Evolutionary conservation across 2,797 vertebrate genomes (phyloP), one percentile per base, ranked within the genome.

Genomic region (Peromyscus aztecus): DNA sequence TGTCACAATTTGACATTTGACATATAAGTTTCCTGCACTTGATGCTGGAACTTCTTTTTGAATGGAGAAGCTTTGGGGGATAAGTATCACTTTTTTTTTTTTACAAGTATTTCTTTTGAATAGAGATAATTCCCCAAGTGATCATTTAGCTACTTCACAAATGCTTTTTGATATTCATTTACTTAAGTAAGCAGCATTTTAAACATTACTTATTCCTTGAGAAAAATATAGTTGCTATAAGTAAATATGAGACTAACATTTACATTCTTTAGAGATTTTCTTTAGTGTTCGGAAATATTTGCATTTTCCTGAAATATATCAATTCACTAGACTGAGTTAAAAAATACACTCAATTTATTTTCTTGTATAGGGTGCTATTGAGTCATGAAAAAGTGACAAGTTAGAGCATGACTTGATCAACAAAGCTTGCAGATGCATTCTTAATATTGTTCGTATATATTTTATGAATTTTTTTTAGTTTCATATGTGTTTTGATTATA

Each of bases 321-420:
- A 89, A n/a, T 85, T 91, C 65, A 85, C 16, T 81, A 37, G 17
- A 40, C 6, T 86, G 12, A 65, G 73, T 82, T 89, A 63, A 37
- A 93, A 91, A 89, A 9, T 55, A 76, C 19, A 73, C 31, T 63
- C 82, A 95, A 76, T 94, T 90, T 81, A 80, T 89, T 95, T 43
- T 80, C 2, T 82, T 89, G 14, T 80, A 52, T 43, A 88, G 6
- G 8, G 40, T 8, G 8, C 37, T 46, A 14, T 34, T 67, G 43
- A 85, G 59, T 93, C 52, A 77, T 31, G 43, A 84, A 93, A 91
- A 49, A 69, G 17, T 67, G 43, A n/a, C 43, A 88, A 88, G 71
- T 85, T 83, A 55, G 55, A 65, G 7, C 61, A 49, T 67, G 11
- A 49, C 52, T n/a, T 88, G 14, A 80, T 61, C 19, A 67, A 61